Evolutionary conservation across 2,797 vertebrate genomes (phyloP), one percentile per base, ranked within the genome.

Genomic region (Coregonus ussuriensis): DNA sequence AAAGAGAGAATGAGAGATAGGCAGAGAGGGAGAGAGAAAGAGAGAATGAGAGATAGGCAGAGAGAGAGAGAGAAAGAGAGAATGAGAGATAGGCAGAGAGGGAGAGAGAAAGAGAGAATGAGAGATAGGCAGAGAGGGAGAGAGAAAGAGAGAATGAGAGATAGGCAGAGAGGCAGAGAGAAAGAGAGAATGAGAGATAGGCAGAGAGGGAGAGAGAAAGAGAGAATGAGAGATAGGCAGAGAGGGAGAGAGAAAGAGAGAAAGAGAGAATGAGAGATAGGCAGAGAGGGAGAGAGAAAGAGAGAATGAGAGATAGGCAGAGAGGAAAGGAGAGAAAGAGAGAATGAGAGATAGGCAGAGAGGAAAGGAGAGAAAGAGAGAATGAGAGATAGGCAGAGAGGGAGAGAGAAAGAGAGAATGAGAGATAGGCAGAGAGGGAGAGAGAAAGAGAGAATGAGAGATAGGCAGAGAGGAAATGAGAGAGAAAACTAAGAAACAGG

Each of bases 401-500:
- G 71, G 70, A 75, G 68, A 35, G 52, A 71, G 68, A 35, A 41
- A 71, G 77, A 80, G 25, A 78, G 29, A 65, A 77, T 71, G 79
- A 82, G 82, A 84, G 83, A 85, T 52, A 37, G 68, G 75, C 4
- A 79, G 81, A 81, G 82, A 72, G 74, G 18, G 33, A 88, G 84
- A 14, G 52, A 53, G 84, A 14, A 6, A 53, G 52, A 53, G 52
- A 53, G 31, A 31, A 31, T 11, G 52, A 53, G 52, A 53, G 52
- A 53, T 11, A 53, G 51, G 51, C 11, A 53, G 31, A 31, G 31
- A 31, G 31, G 52, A 53, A 53, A 6, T 3, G 21, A 65, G 21
- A 71, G 41, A 51, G 51, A 29, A 69, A 72, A 71, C 75, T 68
- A 53, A 51, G 69, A 77, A 88, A 85, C 86, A 91, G 85, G 84